A percentile compares a stretch with the other conserved stretches of the same genome.
Conservation (phyloP, 2,888 invertebrate species). For the Celastrina argiolus region DNA sequence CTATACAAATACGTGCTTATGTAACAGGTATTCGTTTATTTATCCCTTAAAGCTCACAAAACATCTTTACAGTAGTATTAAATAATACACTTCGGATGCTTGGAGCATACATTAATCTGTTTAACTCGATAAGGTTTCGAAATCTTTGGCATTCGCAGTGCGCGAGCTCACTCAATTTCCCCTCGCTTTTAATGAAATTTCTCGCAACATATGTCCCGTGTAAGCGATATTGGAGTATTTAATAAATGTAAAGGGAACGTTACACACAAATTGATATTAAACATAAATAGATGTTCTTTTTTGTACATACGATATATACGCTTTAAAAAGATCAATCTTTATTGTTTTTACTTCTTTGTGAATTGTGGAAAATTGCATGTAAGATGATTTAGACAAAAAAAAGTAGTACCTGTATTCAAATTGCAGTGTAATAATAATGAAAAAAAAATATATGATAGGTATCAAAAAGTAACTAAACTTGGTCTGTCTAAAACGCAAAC, state of each 20-base stretch:
- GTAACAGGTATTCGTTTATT: no score
- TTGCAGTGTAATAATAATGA: no score
- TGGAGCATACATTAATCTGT: neutral
- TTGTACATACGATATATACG: neutral
- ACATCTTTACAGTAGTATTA: no score
- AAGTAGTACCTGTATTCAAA: no score
- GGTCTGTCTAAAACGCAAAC: neutral
- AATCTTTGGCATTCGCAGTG: neutral
- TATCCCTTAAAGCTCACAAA: no score
- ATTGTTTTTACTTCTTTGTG: neutral
- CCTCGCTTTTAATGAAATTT: slow-evolving; percentile 4
- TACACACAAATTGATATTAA: neutral
- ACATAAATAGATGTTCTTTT: neutral
- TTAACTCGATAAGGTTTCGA: neutral
- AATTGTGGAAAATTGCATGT: no score
- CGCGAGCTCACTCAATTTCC: slow-evolving; percentile 12
- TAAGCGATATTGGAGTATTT: slow-evolving; percentile 11
- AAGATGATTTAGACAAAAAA: no score
- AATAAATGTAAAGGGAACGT: neutral
- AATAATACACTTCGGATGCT: neutral
- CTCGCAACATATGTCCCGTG: slow-evolving; percentile 11
- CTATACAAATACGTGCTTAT: no score
- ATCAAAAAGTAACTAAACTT: neutral
- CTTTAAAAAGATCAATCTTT: neutral
- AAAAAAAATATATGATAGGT: neutral